Conservation (phyloP, 1,140 invertebrate species). For the Arctopsyche grandis region DNA sequence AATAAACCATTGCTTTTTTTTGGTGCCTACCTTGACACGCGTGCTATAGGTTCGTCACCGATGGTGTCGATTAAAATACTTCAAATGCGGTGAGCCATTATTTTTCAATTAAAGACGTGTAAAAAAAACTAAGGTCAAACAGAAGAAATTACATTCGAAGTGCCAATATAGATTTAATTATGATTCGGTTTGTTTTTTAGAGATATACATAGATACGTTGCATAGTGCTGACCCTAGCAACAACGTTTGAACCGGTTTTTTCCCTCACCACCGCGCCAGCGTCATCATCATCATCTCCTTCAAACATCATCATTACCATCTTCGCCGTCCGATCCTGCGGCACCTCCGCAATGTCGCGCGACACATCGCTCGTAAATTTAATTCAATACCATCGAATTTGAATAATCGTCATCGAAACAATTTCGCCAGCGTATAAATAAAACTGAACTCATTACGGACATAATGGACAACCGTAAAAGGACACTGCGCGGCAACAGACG, state of each 20-base stretch:
- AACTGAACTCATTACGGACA: background rate
- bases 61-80: too few species aligned
- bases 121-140: too few species aligned
- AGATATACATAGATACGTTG: background rate
- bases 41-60: too few species aligned
- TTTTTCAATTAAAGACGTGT: too few species aligned
- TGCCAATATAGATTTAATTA: slow-evolving; percentile 22
- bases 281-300: slow-evolving; percentile 28
- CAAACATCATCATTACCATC: slow-evolving; percentile 9
- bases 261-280: background rate
- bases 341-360: background rate
- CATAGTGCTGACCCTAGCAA: slow-evolving; percentile 12
- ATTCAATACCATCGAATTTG: too few species aligned
- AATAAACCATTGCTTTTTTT: too few species aligned
- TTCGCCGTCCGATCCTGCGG: background rate
- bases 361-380: too few species aligned
- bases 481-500: background rate
- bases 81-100: too few species aligned
- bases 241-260: slow-evolving; percentile 15
- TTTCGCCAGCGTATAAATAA: too few species aligned
- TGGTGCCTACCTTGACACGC: too few species aligned
- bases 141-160: background rate
- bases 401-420: too few species aligned
- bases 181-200: slow-evolving; percentile 18
- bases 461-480: slow-evolving; percentile 3